Evolutionary conservation across 2,113 vertebrate genomes (phyloP).

Genomic region (Pristiophorus japonicus): DNA sequence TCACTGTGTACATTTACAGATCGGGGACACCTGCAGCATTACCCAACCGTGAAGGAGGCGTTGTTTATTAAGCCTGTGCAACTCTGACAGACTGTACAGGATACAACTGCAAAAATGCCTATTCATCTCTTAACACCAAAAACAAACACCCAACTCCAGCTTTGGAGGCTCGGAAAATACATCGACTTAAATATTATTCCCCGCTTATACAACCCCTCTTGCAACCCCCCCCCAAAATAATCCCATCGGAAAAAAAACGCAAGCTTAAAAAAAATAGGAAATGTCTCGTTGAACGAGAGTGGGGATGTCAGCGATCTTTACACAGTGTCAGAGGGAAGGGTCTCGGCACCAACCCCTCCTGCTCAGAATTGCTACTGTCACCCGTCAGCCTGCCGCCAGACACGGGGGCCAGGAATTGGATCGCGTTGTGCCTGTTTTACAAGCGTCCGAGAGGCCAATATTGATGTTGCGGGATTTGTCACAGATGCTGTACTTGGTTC

Average conservation of each 20-base stretch:
- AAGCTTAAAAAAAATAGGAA: not conserved
- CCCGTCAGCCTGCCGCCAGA: not conserved
- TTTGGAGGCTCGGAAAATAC: not conserved
- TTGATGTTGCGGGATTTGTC: no score
- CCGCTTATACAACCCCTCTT: not conserved
- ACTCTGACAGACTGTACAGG: not conserved
- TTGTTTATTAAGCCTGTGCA: not conserved
- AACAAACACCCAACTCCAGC: not conserved
- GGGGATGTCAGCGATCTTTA: not conserved
- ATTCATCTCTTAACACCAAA: not conserved
- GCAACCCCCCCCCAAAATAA: not conserved
- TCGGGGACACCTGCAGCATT: not conserved
- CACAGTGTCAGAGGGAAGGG: not conserved
- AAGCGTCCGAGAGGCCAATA: not conserved
- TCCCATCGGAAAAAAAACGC: not conserved
- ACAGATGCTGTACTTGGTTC: no score
- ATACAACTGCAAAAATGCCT: not conserved
- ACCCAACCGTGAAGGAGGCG: not conserved
- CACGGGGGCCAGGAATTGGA: not conserved
- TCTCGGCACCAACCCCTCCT: not conserved
- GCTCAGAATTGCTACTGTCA: no score
- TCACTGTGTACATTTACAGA: not conserved
- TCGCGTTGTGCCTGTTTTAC: not conserved
- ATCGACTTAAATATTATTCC: not conserved
- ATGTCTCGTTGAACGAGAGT: no score